phyloP scores from a whole-genome alignment of 2,113 vertebrate species.

The Formicarius rufipectus region DNA sequence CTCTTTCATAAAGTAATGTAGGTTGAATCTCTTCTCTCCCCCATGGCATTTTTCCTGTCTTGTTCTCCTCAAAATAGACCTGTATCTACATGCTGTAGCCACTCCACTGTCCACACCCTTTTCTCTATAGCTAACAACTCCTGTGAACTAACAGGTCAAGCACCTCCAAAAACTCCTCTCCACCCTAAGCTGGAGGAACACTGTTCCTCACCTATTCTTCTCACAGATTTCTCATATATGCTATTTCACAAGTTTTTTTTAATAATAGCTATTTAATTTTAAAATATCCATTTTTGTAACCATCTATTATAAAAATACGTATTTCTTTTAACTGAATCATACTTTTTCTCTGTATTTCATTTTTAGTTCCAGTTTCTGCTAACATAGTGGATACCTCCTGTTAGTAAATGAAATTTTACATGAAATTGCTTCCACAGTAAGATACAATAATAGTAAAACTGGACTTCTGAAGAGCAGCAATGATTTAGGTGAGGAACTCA shows the following conservation, averaged over 20 bases:
- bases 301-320: not conserved
- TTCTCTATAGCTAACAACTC: not conserved
- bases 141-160: not conserved
- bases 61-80: not conserved
- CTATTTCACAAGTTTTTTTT: not conserved
- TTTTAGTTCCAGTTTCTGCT: not conserved
- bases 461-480: not conserved
- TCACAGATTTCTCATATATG: not conserved
- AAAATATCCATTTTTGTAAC: not conserved
- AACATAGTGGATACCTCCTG: not conserved
- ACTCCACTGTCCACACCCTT: not conserved
- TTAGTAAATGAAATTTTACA: not conserved
- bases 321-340: not conserved
- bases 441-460: accelerated
- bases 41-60: not conserved
- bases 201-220: not conserved
- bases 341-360: not conserved
- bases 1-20: not conserved
- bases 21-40: not conserved
- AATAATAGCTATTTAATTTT: not conserved
- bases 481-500: not conserved
- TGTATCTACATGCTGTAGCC: not conserved
- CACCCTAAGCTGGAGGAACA: not conserved
- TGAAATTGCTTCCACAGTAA: not conserved
- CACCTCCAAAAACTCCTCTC: not conserved